A percentile compares a stretch with the other conserved stretches of the same genome.
Conservation (phyloP, 2,888 invertebrate species). For the Teleogryllus oceanicus region DNA sequence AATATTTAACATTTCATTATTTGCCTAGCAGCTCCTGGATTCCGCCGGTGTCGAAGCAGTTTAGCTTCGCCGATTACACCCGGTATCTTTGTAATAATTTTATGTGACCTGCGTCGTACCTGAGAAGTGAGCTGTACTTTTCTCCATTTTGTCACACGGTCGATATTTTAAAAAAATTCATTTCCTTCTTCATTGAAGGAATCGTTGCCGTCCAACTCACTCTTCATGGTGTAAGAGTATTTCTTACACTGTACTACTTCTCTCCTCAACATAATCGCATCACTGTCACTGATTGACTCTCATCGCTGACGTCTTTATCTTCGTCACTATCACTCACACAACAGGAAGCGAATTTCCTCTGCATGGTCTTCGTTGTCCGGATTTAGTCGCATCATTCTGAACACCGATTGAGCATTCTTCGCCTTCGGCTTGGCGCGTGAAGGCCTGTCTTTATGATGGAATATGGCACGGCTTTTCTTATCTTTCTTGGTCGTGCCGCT, state of each 20-base stretch:
- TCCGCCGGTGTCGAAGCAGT: not conserved
- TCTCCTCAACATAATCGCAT: not conserved
- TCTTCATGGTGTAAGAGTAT: too few relatives aligned
- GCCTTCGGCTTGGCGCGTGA: too few relatives aligned
- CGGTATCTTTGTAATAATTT: not conserved
- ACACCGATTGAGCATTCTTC: too few relatives aligned
- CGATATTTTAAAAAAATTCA: not conserved
- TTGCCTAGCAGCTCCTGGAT: not conserved
- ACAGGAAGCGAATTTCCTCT: too few relatives aligned
- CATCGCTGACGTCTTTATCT: not conserved
- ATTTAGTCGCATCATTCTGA: too few relatives aligned
- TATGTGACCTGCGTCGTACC: not conserved
- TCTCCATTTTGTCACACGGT: not conserved
- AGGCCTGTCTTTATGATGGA: too few relatives aligned
- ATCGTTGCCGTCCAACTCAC: too few relatives aligned
- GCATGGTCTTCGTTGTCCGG: too few relatives aligned
- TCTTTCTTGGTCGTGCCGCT: too few relatives aligned
- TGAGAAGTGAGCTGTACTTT: not conserved
- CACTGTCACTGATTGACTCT: not conserved
- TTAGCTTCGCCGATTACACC: not conserved
- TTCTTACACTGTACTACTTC: too few relatives aligned
- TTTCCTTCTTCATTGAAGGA: not conserved
- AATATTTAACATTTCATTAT: not conserved
- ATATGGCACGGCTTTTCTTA: too few relatives aligned
- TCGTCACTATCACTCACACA: not conserved